Evolutionary conservation across 2,888 invertebrate species (phyloP).

Genomic region (Nineta flava): DNA sequence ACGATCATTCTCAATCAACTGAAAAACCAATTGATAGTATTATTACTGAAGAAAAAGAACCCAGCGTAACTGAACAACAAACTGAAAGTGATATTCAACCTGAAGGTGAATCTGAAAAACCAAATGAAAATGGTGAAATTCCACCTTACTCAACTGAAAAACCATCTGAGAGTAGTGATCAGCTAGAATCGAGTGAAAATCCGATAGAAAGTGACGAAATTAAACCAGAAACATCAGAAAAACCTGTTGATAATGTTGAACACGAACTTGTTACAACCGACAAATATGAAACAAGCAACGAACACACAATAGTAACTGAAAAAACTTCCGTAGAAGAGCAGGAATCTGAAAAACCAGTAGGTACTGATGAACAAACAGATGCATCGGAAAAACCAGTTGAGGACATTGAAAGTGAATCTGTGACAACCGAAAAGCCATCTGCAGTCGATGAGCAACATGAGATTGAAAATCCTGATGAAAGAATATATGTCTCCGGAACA

Average conservation of each 20-base stretch:
- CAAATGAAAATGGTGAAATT: neutral
- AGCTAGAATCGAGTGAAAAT: too few species aligned
- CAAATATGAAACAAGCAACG: neutral
- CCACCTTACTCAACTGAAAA: too few species aligned
- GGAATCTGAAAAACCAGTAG: neutral
- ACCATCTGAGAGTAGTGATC: too few species aligned
- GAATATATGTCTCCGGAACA: neutral
- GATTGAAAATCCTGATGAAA: conserved; percentile 10
- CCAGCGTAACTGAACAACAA: conserved; percentile 1
- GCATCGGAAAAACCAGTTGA: neutral
- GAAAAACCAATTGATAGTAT: conserved; percentile 4
- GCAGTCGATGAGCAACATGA: conserved; percentile 5
- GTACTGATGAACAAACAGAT: neutral
- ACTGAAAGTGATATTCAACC: neutral
- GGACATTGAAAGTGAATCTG: neutral
- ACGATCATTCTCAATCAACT: neutral
- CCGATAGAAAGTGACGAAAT: too few species aligned
- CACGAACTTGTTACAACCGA: neutral
- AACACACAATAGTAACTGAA: too few species aligned
- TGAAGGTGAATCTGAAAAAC: neutral
- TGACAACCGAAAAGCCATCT: conserved; percentile 7
- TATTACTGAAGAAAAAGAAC: neutral
- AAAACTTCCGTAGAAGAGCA: neutral
- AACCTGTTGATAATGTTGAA: neutral
- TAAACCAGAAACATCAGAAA: neutral